These are phyloP conservation scores for Didymodactylos carnosus DNA, from an alignment of 2,888 invertebrate species.

Conservation along the genomic window DNA sequence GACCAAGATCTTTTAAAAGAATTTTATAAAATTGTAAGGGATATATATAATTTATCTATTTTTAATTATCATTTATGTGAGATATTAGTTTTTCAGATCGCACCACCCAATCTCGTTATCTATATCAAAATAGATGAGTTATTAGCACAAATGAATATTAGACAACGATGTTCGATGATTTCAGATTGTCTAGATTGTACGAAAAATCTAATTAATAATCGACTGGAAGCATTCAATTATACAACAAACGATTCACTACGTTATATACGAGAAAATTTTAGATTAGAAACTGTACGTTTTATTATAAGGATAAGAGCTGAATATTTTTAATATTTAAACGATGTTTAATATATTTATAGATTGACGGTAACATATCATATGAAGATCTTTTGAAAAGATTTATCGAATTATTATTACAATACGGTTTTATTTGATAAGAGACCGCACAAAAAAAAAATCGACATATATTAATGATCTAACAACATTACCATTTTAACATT, in stretches of 20 bases:
- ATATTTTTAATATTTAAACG: no score
- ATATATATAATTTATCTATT: no score
- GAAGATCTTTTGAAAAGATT: background rate
- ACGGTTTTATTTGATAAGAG: background rate
- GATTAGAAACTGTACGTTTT: background rate
- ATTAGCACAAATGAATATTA: background rate
- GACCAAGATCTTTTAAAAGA: background rate
- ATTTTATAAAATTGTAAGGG: background rate
- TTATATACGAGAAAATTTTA: background rate
- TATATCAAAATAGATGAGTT: background rate
- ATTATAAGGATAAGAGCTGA: background rate
- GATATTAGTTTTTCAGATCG: background rate
- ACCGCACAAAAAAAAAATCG: no score
- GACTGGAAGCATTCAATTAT: background rate
- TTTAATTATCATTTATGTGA: background rate
- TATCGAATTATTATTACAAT: background rate
- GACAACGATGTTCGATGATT: background rate
- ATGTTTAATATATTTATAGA: no score
- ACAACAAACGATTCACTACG: background rate
- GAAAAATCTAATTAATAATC: background rate
- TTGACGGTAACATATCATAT: background rate
- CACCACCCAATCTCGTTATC: no score
- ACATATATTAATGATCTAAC: no score
- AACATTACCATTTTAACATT: no score
- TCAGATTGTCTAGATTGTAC: background rate